Percentiles rank a stretch among this genome's conserved stretches.
Conservation (phyloP, 2,888 invertebrate genomes). For the Sarcophaga variegata region DNA sequence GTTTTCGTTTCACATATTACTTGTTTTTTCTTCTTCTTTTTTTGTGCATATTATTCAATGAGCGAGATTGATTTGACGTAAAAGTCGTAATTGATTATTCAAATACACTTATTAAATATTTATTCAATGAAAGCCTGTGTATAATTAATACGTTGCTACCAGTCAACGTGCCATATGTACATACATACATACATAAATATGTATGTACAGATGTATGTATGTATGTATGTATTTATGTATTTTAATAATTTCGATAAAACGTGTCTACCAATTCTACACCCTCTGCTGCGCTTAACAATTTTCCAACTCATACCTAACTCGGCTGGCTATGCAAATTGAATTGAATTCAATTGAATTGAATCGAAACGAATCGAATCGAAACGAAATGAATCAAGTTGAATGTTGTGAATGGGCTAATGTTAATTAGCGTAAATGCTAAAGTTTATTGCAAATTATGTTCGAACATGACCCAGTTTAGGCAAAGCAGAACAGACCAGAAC, state of each 20-base stretch:
- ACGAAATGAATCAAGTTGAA: not conserved
- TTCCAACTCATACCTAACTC: conserved; percentile 11
- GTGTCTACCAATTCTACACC: not conserved
- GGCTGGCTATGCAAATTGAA: conserved; percentile 47
- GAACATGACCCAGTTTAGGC: conserved; percentile 52
- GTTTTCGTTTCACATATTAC: no score
- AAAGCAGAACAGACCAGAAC: not conserved
- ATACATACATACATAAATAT: not conserved
- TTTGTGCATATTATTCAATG: no score
- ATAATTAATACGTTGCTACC: not conserved
- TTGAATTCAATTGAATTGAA: not conserved
- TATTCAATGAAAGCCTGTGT: not conserved
- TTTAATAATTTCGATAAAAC: not conserved
- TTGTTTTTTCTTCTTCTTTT: not conserved
- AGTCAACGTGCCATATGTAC: not conserved
- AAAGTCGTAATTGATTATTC: not conserved
- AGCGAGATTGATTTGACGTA: not conserved
- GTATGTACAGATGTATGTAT: not conserved
- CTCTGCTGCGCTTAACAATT: conserved; percentile 26
- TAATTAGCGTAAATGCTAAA: conserved; percentile 65
- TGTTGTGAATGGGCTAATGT: conserved; percentile 48
- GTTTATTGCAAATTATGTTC: conserved; percentile 59
- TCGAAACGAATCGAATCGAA: not conserved
- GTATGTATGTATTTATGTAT: not conserved
- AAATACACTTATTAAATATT: not conserved